These are phyloP conservation scores for Tetranychus truncatus DNA, from an alignment of 2,888 invertebrate species.

Conservation along the genomic window DNA sequence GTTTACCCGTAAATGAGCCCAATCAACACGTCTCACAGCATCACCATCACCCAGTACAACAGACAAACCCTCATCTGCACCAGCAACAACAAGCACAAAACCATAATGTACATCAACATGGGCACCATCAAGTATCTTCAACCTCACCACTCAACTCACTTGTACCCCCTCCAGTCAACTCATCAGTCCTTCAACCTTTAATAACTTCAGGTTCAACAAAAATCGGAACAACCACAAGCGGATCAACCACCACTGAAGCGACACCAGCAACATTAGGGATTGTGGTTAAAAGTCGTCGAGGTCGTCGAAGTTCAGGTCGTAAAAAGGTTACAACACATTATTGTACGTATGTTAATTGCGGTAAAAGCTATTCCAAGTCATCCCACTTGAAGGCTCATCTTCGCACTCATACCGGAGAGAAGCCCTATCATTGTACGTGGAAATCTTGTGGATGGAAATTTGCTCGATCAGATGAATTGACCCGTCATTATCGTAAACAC, in stretches of 20 bases:
- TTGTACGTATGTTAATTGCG: conserved; percentile 42
- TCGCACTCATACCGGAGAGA: conserved; percentile 46
- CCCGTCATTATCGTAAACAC: conserved; percentile 42
- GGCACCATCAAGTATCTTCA: background rate
- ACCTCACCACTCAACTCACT: background rate
- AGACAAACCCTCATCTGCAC: background rate
- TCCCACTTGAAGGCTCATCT: conserved; percentile 45
- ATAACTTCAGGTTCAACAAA: background rate
- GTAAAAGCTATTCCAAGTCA: conserved; percentile 44
- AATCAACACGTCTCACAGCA: background rate
- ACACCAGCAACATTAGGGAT: background rate
- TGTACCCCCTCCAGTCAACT: background rate
- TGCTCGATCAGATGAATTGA: conserved; percentile 44
- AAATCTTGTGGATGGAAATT: conserved; percentile 44
- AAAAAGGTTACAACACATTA: conserved; percentile 40
- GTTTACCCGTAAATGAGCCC: background rate
- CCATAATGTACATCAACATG: background rate
- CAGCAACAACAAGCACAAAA: background rate
- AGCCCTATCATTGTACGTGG: conserved; percentile 47
- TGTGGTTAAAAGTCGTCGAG: conserved; percentile 18
- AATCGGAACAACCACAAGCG: background rate
- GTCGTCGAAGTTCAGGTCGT: conserved; percentile 31
- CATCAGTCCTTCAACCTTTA: background rate
- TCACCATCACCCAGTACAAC: conserved; percentile 9
- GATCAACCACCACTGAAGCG: background rate